Evolutionary conservation across 2,113 vertebrate species (phyloP).

Genomic region (Ophthalmolycus amberensis): DNA sequence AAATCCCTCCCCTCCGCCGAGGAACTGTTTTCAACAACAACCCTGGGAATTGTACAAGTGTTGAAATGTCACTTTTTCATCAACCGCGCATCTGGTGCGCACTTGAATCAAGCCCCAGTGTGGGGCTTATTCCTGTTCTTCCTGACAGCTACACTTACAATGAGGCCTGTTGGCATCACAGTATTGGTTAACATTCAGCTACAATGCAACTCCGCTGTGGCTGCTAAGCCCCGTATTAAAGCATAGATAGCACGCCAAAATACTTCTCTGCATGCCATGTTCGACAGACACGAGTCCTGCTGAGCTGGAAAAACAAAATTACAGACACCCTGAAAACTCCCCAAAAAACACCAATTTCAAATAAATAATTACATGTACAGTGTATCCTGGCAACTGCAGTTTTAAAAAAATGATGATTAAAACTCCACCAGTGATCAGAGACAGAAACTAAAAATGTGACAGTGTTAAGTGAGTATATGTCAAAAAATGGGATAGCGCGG

Average conservation of each 20-base stretch:
- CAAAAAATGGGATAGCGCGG: conserved; percentile 47
- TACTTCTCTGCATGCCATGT: conserved; percentile 50
- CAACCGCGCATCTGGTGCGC: conserved; percentile 46
- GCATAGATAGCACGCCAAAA: conserved; percentile 46
- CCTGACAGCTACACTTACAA: conserved; percentile 60
- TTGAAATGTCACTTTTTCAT: conserved; percentile 46
- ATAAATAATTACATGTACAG: conserved; percentile 15
- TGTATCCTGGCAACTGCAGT: conserved; percentile 25
- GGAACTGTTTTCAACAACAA: conserved; percentile 38
- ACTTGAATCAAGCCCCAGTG: conserved; percentile 42
- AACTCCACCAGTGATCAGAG: conserved; percentile 32
- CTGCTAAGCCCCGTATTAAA: conserved; percentile 67
- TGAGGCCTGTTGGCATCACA: conserved; percentile 48
- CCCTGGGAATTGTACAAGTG: conserved; percentile 24
- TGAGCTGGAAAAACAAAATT: conserved; percentile 48
- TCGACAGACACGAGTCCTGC: conserved; percentile 35
- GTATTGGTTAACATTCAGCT: conserved; percentile 66
- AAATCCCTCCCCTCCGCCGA: conserved; percentile 28
- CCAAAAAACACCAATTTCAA: conserved; percentile 21
- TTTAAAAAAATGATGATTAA: not conserved
- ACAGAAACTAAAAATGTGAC: conserved; percentile 52
- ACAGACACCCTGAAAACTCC: conserved; percentile 13
- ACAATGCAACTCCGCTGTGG: conserved; percentile 64
- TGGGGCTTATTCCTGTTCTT: conserved; percentile 52
- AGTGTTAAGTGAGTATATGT: conserved; percentile 47